Percentiles rank a stretch among this genome's conserved stretches.
Evolutionary conservation across 2,113 vertebrate genomes (phyloP).

Genomic region (Silurus meridionalis): DNA sequence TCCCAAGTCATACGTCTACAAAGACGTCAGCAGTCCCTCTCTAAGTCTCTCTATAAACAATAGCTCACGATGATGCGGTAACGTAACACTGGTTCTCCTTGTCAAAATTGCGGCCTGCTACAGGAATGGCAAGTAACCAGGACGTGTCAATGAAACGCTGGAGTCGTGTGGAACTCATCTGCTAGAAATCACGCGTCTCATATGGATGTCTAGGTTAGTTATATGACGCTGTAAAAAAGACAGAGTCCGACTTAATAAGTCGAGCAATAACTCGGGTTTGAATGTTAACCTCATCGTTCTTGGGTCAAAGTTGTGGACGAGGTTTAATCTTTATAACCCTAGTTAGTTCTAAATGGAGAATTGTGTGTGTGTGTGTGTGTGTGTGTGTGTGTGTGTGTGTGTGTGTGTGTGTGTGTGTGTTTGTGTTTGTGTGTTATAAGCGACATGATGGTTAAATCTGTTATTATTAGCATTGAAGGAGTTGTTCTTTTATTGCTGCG

Average conservation of each 20-base stretch:
- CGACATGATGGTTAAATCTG: neutral
- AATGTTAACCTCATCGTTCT: conserved; percentile 28
- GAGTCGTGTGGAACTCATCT: neutral
- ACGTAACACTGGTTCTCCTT: neutral
- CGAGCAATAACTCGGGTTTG: conserved; percentile 2
- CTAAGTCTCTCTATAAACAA: neutral
- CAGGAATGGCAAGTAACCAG: neutral
- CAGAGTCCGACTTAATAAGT: neutral
- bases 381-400: neutral
- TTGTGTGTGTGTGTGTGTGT: neutral
- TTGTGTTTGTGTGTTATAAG: neutral
- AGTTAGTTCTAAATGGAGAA: neutral
- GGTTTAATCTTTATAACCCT: conserved; percentile 42
- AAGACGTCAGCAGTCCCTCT: neutral
- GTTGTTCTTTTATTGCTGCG: neutral
- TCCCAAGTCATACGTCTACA: neutral
- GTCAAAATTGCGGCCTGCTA: neutral
- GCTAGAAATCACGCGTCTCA: neutral
- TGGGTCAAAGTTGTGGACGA: conserved; percentile 9
- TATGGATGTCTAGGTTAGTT: neutral
- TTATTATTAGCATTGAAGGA: neutral
- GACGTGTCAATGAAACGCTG: neutral
- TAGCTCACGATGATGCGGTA: no score
- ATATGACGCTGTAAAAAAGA: neutral
- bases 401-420: no score